Conservation (phyloP, 2,888 invertebrate genomes). For the Caenorhabditis auriculariae region DNA sequence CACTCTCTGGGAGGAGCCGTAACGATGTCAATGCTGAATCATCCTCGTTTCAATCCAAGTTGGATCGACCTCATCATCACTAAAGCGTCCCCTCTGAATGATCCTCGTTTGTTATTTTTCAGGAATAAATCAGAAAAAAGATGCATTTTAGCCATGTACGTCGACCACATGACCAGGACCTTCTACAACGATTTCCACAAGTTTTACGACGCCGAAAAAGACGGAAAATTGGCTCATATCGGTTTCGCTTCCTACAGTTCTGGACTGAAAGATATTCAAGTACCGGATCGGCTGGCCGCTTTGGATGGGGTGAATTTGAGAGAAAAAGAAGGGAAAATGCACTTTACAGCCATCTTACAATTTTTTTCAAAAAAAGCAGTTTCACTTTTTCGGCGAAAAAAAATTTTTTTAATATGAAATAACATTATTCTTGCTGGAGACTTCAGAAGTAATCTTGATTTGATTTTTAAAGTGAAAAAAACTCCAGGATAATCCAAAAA, state of each 20-base stretch:
- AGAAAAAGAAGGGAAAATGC: background rate
- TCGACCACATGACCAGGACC: slow-evolving; percentile 11
- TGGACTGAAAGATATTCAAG: slow-evolving; percentile 49
- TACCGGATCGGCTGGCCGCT: slow-evolving; percentile 25
- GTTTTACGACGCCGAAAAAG: slow-evolving; percentile 3
- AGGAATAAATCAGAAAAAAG: too few relatives aligned
- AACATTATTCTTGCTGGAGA: too few relatives aligned
- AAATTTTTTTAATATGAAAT: too few relatives aligned
- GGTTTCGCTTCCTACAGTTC: slow-evolving; percentile 50
- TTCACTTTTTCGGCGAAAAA: too few relatives aligned
- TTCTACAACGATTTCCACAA: slow-evolving; percentile 7
- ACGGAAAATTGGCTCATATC: slow-evolving; percentile 19
- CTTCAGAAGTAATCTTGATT: too few relatives aligned
- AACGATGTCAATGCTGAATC: slow-evolving; percentile 8
- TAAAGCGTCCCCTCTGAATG: slow-evolving; percentile 22
- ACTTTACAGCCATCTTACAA: background rate
- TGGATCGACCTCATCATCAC: slow-evolving; percentile 25
- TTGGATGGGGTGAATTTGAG: slow-evolving; percentile 8
- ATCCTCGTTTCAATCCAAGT: slow-evolving; percentile 11
- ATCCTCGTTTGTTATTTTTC: slow-evolving; percentile 18
- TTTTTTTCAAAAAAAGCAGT: slow-evolving; percentile 3
- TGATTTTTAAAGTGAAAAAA: too few relatives aligned
- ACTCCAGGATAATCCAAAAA: too few relatives aligned
- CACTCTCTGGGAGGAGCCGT: slow-evolving; percentile 46
- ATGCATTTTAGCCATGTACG: slow-evolving; percentile 20